Evolutionary conservation across 2,113 vertebrate species (phyloP).

Genomic region (Lepus europaeus): DNA sequence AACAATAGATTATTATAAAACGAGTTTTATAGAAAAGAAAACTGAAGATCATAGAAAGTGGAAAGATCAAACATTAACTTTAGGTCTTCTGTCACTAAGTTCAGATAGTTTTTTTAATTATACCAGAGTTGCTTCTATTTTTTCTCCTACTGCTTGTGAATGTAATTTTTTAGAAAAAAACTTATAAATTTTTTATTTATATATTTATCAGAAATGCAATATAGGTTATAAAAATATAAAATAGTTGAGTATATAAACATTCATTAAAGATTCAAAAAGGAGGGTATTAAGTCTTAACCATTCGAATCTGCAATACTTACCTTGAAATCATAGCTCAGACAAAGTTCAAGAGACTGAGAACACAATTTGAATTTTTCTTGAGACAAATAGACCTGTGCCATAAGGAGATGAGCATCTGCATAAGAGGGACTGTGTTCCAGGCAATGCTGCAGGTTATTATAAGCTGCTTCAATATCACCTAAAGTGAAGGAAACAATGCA

Average conservation of each 20-base stretch:
- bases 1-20: background rate
- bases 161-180: no score
- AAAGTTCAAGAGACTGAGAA: constrained; percentile 96
- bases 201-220: constrained; percentile 40
- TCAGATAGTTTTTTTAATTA: background rate
- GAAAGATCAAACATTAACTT: background rate
- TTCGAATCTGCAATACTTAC: constrained; percentile 85
- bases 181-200: background rate
- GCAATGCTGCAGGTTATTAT: constrained; percentile 92
- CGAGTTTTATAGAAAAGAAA: constrained; percentile 44
- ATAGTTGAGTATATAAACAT: background rate
- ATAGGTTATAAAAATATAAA: background rate
- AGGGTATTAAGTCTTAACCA: background rate
- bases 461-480: constrained; percentile 93
- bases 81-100: background rate
- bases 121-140: background rate
- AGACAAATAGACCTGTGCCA: constrained; percentile 96
- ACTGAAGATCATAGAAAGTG: background rate
- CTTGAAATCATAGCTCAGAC: constrained; percentile 97
- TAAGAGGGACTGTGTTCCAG: constrained; percentile 94
- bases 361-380: constrained; percentile 93
- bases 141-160: background rate
- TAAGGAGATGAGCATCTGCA: constrained; percentile 95
- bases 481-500: constrained; percentile 47
- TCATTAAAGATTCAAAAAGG: background rate